Evolutionary conservation across 2,113 vertebrate species (phyloP).

Genomic region (Lota lota): DNA sequence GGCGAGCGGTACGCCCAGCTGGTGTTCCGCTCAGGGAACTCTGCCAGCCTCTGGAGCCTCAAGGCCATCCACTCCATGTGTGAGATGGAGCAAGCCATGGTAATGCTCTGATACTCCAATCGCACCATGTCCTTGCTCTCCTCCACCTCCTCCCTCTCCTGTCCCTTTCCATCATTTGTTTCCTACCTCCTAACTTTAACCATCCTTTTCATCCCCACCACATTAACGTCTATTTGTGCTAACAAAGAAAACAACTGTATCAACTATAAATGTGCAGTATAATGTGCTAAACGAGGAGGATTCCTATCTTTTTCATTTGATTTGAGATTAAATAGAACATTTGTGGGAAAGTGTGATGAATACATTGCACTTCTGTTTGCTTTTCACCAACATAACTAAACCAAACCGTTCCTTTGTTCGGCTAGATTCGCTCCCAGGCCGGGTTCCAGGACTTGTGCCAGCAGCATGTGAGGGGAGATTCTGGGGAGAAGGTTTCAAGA

Average conservation of each 20-base stretch:
- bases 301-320: too few species aligned
- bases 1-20: slow-evolving; percentile 89
- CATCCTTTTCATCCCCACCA: too few species aligned
- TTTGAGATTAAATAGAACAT: background rate
- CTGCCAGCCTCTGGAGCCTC: slow-evolving; percentile 95
- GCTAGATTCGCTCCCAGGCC: slow-evolving; percentile 88
- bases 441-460: slow-evolving; percentile 88
- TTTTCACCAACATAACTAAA: slow-evolving; percentile 27
- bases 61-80: slow-evolving; percentile 96
- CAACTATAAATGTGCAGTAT: too few species aligned
- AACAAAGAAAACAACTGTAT: too few species aligned
- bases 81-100: slow-evolving; percentile 91
- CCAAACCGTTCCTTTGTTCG: slow-evolving; percentile 28
- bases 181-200: too few species aligned
- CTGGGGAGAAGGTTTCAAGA: slow-evolving; percentile 52
- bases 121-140: background rate
- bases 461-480: slow-evolving; percentile 61
- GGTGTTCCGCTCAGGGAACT: slow-evolving; percentile 95
- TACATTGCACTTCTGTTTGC: background rate
- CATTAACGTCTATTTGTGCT: too few species aligned
- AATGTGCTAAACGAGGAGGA: too few species aligned
- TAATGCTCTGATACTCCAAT: slow-evolving; percentile 58
- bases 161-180: too few species aligned
- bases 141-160: background rate
- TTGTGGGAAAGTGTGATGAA: slow-evolving; percentile 11